These are phyloP conservation scores for Lycopodina hypogea DNA, from an alignment of 37 sponge, comb jelly and placozoan genomes.

Conservation along the genomic window DNA sequence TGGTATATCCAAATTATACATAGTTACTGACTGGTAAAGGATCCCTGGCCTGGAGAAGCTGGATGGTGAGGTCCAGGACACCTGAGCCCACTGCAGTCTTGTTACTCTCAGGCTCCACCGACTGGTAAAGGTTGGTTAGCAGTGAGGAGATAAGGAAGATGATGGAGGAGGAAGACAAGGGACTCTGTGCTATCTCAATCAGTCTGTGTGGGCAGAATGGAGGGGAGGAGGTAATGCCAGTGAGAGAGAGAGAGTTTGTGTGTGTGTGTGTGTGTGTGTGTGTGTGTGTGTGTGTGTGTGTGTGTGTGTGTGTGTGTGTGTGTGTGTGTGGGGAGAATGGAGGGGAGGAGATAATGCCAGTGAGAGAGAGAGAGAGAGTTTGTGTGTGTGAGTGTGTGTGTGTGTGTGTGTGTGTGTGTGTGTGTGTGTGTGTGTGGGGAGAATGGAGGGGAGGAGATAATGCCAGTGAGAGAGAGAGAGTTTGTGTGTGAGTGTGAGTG, in stretches of 20 bases:
- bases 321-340: neutral
- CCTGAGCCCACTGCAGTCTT: constrained; percentile 76
- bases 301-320: too few relatives aligned
- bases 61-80: constrained; percentile 67
- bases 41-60: constrained; percentile 68
- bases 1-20: too few relatives aligned
- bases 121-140: constrained; percentile 60
- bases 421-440: neutral
- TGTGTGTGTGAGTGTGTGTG: neutral
- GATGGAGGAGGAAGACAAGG: constrained; percentile 22
- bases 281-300: too few relatives aligned
- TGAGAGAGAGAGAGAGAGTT: neutral
- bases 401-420: too few relatives aligned
- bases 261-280: too few relatives aligned
- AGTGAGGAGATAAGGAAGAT: constrained; percentile 54
- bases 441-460: neutral
- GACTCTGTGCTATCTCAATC: constrained; percentile 24
- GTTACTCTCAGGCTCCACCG: constrained; percentile 63
- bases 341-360: neutral
- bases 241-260: neutral
- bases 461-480: constrained; percentile 1
- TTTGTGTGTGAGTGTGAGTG: neutral
- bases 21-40: constrained; percentile 77
- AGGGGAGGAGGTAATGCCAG: neutral
- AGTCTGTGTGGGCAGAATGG: constrained; percentile 15